These are phyloP conservation scores for Coptodon rendalli DNA, from an alignment of 2,113 vertebrate species.

Conservation along the genomic window DNA sequence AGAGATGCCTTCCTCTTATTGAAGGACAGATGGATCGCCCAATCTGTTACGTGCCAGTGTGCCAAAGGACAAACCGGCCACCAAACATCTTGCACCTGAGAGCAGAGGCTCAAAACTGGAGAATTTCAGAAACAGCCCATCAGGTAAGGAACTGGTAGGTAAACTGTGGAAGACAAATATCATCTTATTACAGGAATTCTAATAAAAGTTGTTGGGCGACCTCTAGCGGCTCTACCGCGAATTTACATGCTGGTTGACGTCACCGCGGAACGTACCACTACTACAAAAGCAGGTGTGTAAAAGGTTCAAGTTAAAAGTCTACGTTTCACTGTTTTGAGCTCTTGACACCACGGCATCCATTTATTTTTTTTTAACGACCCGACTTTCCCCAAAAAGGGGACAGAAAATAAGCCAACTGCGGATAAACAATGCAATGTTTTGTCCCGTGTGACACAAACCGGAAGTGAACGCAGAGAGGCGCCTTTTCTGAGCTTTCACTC, in stretches of 20 bases:
- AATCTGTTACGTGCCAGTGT: constrained; percentile 30
- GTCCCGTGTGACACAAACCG: background rate
- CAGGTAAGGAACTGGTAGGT: background rate
- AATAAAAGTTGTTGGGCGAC: background rate
- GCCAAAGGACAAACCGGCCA: constrained; percentile 42
- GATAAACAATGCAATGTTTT: background rate
- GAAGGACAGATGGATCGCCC: constrained; percentile 55
- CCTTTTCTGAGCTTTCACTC: constrained; percentile 47
- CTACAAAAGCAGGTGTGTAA: background rate
- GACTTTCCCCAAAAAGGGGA: background rate
- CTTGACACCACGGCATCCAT: background rate
- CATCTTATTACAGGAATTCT: background rate
- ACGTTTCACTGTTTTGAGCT: accelerated
- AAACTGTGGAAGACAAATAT: background rate
- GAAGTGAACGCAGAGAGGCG: constrained; percentile 25
- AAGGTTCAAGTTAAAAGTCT: background rate
- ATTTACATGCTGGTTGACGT: background rate
- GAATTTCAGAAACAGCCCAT: background rate
- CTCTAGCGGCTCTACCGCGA: background rate
- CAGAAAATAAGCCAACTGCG: background rate
- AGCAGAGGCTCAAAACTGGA: background rate
- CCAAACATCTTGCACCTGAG: constrained; percentile 28
- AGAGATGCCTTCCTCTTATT: constrained; percentile 40
- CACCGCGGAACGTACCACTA: constrained; percentile 15
- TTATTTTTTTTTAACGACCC: too few species aligned